Evolutionary conservation across 1,140 invertebrate genomes (phyloP).

Genomic region (Bombus sibiricus): DNA sequence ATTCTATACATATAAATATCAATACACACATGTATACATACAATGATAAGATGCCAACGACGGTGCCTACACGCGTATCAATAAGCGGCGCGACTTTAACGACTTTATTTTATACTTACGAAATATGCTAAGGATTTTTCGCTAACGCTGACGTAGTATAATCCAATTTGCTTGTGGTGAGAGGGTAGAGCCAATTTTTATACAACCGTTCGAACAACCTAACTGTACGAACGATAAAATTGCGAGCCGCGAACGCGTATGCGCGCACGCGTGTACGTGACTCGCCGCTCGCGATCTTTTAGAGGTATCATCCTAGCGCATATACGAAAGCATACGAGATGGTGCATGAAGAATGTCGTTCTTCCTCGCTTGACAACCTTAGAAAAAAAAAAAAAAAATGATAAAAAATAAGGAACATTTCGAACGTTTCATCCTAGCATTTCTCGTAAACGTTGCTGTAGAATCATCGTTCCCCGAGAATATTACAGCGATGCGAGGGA

Average conservation of each 20-base stretch:
- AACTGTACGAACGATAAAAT: constrained; percentile 66
- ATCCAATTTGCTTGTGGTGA: constrained; percentile 80
- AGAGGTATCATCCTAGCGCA: constrained; percentile 52
- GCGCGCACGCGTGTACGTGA: not conserved
- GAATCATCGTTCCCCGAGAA: not conserved
- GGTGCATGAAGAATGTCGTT: constrained; percentile 62
- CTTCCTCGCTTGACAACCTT: constrained; percentile 34
- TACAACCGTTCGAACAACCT: constrained; percentile 72
- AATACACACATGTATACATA: constrained; percentile 46
- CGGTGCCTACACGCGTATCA: constrained; percentile 65
- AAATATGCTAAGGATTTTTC: constrained; percentile 72
- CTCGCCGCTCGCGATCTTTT: constrained; percentile 57
- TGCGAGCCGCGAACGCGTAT: constrained; percentile 45
- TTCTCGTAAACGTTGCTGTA: no score
- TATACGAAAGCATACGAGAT: constrained; percentile 55
- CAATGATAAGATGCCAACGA: constrained; percentile 65
- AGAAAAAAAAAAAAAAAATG: not conserved
- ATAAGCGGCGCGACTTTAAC: constrained; percentile 59
- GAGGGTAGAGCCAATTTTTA: constrained; percentile 80
- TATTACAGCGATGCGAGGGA: constrained; percentile 12
- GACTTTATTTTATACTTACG: constrained; percentile 63
- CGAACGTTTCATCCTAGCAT: not conserved
- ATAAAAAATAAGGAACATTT: not conserved
- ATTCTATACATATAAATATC: constrained; percentile 53
- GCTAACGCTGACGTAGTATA: constrained; percentile 75